Evolutionary conservation across 2,888 invertebrate species (phyloP).

Genomic region (Punctoribates punctum): DNA sequence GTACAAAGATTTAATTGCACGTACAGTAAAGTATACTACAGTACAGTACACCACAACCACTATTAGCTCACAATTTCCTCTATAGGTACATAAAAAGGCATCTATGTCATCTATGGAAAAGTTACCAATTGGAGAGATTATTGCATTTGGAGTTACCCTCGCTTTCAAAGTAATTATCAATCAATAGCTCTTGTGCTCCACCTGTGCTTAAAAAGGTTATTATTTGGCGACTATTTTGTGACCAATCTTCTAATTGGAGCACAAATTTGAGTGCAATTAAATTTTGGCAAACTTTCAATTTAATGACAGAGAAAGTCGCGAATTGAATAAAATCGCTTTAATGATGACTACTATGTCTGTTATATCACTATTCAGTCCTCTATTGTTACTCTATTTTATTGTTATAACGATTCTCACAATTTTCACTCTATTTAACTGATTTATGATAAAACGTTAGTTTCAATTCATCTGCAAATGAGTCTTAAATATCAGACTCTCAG

Average conservation of each 20-base stretch:
- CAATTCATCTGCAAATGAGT: background rate
- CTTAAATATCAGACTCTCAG: background rate
- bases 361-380: background rate
- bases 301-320: constrained; percentile 6
- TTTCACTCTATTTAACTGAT: constrained; percentile 3
- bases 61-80: background rate
- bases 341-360: background rate
- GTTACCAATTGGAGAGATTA: constrained; percentile 18
- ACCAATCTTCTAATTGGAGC: background rate
- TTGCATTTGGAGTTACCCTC: background rate
- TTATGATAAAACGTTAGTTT: background rate
- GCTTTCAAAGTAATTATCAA: constrained; percentile 11
- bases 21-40: background rate
- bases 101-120: background rate
- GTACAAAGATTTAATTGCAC: constrained; percentile 24
- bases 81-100: background rate
- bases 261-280: constrained; percentile 7
- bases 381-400: constrained; percentile 4
- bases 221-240: background rate
- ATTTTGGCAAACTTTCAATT: constrained; percentile 13
- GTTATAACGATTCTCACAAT: background rate
- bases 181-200: constrained; percentile 15
- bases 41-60: background rate
- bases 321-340: constrained; percentile 19
- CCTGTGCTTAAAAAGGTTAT: constrained; percentile 14